Base-by-base conservation (phyloP, 2,888 invertebrate genomes). In the Drosophila nigricruria region DNA sequence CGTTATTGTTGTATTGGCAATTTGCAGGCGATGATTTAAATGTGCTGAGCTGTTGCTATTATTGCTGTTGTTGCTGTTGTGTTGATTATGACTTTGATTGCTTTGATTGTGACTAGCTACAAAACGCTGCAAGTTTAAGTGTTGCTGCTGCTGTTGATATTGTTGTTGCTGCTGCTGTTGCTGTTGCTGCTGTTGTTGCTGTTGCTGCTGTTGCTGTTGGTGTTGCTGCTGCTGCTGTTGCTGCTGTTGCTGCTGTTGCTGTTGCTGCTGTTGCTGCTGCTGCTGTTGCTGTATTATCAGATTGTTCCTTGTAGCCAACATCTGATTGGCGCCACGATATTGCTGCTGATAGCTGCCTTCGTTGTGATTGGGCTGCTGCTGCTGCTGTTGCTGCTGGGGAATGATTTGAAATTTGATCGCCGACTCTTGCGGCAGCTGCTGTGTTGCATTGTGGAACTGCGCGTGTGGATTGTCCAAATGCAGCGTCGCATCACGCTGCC, bases 371-470 rank as follows among this genome's bases (percentile, higher is more conserved):
- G 74, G 83, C 40, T 73, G 65, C 32, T 75, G 65, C 36, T 74
- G 79, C 8, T 79, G 74, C 23, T 89, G 91, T 32, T 91, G 90
- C 32, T 82, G 85, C 71, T 82, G 88, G 73, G 91, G 92, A 89
- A 92, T 92, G 79, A 92, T 91, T 89, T 92, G 92, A 72, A 92
- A 92, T 82, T 92, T 92, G 70, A 92, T 92, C 45, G 91, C 92
- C 65, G 90, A 89, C 70, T 91, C 92, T 66, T 92, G 92, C 18
- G 91, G 78, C 81, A 91, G 77, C 70, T 88, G 84, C 70, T 91
- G 91, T 32, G 85, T 88, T 58, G 82, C 85, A 81, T 85, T 86
- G 63, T 89, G 90, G 40, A 86, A 87, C 52, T 86, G 88, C 20
- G 76, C 60, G 14, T 86, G 89, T 50, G 81, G 78, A 50, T 81